Evolutionary conservation across 2,888 invertebrate species (phyloP), one percentile per base, ranked within the genome.

Genomic region (Drosophila anceps): DNA sequence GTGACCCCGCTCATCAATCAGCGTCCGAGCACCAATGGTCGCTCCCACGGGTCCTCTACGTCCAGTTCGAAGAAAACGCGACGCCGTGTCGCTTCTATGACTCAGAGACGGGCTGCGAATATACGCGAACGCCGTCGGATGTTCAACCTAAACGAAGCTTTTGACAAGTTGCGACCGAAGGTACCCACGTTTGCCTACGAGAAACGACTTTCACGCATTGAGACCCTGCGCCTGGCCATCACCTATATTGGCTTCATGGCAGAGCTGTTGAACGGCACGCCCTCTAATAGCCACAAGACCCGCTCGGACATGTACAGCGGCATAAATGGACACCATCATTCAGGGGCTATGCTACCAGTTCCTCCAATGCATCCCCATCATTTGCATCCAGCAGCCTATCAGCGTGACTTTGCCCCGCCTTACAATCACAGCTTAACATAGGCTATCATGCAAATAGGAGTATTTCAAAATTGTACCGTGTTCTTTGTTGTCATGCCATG

Each of bases 161-260:
- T 99, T 90, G 98, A 98, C 92, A 97, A 97, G 91, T 93, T 99
- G 44, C 94, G 98, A 31, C 94, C 98, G 89, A 98, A 98, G 94
- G 97, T 96, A 82, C 98, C 98, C 24, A 98, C 98, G 0, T 99
- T 99, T 91, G 98, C 98, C 0, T 98, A 98, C 92, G 98, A 99
- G 93, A 98, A 98, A 92, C 95, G 98, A 0, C 94, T 99, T 2
- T 98, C 98, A 0, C 95, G 98, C 77, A 98, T 99, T 90, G 98
- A 99, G 93, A 99, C 98, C 0, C 94, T 99, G 0, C 95, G 98
- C 0, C 94, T 99, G 87, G 98, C 98, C 61, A 98, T 98, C 88
- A 98, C 98, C 0, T 99, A 99, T 94, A 99, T 99, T 90, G 96
- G 97, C 75, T 99, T 98, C 93, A 98, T 99, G 98, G 96, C 97